Conservation (phyloP, 2,113 vertebrate species). For the Hypomesus transpacificus region DNA sequence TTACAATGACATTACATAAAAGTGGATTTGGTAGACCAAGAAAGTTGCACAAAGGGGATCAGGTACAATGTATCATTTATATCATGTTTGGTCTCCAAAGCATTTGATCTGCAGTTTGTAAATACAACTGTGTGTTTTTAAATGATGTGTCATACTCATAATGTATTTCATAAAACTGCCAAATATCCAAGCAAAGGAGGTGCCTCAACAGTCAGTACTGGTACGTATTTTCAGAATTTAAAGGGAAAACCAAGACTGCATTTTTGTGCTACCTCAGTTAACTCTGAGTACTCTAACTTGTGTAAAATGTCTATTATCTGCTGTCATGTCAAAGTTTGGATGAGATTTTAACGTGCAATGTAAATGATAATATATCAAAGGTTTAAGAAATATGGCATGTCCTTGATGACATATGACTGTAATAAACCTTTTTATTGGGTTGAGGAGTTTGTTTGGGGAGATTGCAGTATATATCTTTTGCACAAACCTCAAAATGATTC, state of each 20-base stretch:
- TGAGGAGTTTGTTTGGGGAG: background rate
- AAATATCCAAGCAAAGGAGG: background rate
- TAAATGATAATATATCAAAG: constrained; percentile 26
- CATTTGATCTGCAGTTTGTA: background rate
- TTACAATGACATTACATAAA: background rate
- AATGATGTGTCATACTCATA: background rate
- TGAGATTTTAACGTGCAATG: constrained; percentile 21
- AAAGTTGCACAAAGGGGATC: background rate
- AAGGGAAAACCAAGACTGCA: constrained; percentile 34
- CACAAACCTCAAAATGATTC: background rate
- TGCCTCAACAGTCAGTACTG: background rate
- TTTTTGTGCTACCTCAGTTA: constrained; percentile 7
- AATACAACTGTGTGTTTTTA: background rate
- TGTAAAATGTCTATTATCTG: constrained; percentile 29
- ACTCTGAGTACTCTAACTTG: constrained; percentile 10
- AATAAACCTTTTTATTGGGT: background rate
- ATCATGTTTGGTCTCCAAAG: background rate
- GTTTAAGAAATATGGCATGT: constrained; percentile 13
- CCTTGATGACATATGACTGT: constrained; percentile 9
- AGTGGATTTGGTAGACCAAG: too few species aligned
- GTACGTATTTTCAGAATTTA: constrained; percentile 12
- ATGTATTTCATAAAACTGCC: background rate
- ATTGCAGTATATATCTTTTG: background rate
- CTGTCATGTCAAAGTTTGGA: constrained; percentile 29
- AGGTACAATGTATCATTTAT: background rate